Evolutionary conservation across 2,797 vertebrate species (phyloP).

Genomic region (Sebastiscus tertius): DNA sequence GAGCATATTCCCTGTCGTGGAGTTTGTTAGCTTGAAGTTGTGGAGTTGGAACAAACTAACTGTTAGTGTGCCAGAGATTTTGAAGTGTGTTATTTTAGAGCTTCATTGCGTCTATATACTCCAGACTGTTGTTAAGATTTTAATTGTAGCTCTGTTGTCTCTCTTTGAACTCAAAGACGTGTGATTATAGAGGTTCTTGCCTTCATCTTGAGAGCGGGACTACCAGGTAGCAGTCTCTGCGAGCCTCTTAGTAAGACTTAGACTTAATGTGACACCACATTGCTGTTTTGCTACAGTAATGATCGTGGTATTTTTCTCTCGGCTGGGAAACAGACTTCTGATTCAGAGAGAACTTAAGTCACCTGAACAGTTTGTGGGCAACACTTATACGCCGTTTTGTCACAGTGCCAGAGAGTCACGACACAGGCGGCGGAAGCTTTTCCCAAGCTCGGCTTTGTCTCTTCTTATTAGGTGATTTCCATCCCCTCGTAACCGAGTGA

Average conservation of each 20-base stretch:
- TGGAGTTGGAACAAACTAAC: background rate
- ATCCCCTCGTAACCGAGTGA: conserved; percentile 43
- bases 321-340: background rate
- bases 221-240: conserved; percentile 16
- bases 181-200: background rate
- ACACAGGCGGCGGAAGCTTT: conserved; percentile 35
- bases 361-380: conserved; percentile 29
- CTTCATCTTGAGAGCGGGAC: background rate
- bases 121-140: background rate
- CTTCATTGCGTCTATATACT: fast-evolving
- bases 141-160: background rate
- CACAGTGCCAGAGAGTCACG: conserved; percentile 25
- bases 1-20: background rate
- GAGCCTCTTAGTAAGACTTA: conserved; percentile 52
- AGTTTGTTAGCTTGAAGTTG: background rate
- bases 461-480: conserved; percentile 69
- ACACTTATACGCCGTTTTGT: conserved; percentile 10
- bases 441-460: conserved; percentile 63
- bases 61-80: background rate
- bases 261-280: conserved; percentile 19
- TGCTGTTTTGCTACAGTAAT: conserved; percentile 14
- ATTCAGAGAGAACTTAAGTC: conserved; percentile 10
- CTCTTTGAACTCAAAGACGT: background rate
- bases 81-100: background rate
- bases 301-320: conserved; percentile 23